A percentile compares a stretch with the other conserved stretches of the same genome.
Conservation (phyloP, 53 echinoderm and acorn worm species). For the Stichopus horrens region DNA sequence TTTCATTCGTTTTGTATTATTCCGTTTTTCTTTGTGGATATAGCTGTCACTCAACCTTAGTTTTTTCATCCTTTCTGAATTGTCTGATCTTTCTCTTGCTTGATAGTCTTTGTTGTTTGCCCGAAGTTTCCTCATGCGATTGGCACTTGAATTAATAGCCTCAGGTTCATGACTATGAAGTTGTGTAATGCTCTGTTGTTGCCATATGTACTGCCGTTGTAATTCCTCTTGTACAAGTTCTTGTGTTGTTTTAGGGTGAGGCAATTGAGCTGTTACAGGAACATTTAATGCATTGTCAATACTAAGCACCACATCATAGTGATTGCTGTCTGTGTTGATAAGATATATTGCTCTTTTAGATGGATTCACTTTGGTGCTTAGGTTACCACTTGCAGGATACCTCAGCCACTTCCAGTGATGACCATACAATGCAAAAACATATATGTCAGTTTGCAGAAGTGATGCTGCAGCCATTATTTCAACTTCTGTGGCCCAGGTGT, state of each 20-base stretch:
- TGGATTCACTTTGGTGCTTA: not conserved
- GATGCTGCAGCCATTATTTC: not conserved
- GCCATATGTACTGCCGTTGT: not conserved
- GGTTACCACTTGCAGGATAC: not conserved
- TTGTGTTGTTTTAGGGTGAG: not conserved
- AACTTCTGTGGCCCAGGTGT: not conserved
- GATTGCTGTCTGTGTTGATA: slow-evolving; percentile 7
- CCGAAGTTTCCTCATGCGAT: slow-evolving; percentile 7
- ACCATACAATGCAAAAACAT: slow-evolving; percentile 1
- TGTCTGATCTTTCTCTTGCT: not conserved
- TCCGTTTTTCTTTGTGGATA: not conserved
- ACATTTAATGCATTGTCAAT: not conserved
- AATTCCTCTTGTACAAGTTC: not conserved
- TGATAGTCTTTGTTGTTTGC: not conserved
- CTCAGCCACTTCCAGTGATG: slow-evolving; percentile 20
- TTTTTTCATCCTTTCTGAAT: not conserved
- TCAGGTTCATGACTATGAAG: not conserved
- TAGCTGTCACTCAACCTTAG: not conserved
- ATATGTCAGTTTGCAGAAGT: slow-evolving; percentile 4
- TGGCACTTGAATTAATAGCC: not conserved
- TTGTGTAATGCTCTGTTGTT: not conserved
- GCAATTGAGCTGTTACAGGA: not conserved
- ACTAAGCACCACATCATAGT: slow-evolving; percentile 24
- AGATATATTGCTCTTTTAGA: slow-evolving; percentile 4
- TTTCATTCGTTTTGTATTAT: slow-evolving; percentile 15